Base-by-base conservation (phyloP, 1,140 invertebrate species). In the Drosophila quadrilineata region DNA sequence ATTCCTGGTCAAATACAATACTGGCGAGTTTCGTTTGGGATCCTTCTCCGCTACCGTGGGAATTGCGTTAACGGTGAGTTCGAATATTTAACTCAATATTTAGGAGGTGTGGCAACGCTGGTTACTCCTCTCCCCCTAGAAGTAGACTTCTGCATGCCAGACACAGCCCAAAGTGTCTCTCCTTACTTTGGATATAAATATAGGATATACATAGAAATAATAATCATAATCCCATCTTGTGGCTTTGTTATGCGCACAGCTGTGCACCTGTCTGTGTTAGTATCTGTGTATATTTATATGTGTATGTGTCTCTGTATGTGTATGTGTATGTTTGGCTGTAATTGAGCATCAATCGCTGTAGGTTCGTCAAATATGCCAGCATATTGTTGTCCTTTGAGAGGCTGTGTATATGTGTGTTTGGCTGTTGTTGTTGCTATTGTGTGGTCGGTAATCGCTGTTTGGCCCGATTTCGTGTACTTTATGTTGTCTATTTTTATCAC, bases 11-110 rank as follows among this genome's bases (percentile, higher is more conserved):
- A 97, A 98, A 86, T 99, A 99, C 88, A 98, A 97, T 12, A 98
- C 98, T 91, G 96, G 95, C 57, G 93, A 93, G 19, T 99, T 98
- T 90, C 95, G 96, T 84, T 93, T 94, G 19, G 95, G 96, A 89
- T 99, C 98, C 90, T 97, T 98, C 60, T 98, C 97, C 1, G 88
- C 88, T 26, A 99, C 98, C 8, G 98, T 99, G 52, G 98, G 98
- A 54, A 99, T 99, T 80, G 98, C 99, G 90, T 98, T 99, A 41
- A 89, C 87, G 85, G 88, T 89, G 56, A 89, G 88, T 89, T n/a
- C n/a, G n/a, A n/a, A n/a, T n/a, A n/a, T n/a, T n/a, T n/a, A n/a
- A n/a, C n/a, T n/a, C n/a, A n/a, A n/a, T n/a, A n/a, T n/a, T n/a
- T n/a, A n/a, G 22, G 3, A 8, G 31, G 19, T 33, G 26, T 45